Base-by-base conservation (phyloP, 2,888 invertebrate genomes). In the Cremastobaeus sp. region DNA sequence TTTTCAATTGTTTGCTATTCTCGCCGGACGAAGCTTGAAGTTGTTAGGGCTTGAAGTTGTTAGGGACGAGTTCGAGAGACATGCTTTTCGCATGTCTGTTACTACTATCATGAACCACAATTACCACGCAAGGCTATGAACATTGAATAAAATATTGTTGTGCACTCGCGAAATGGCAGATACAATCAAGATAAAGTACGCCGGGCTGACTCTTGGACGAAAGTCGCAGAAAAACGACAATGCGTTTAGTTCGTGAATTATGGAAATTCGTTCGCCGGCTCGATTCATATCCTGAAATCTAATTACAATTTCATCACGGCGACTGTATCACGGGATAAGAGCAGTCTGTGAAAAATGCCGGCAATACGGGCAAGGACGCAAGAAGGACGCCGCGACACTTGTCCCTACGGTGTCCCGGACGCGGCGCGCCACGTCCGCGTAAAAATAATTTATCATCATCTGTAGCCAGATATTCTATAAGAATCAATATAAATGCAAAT, bases 401-500 rank as follows among this genome's bases (percentile, higher is more conserved):
- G 66, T 55, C 47, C 39, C 18, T 12, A 18, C 11, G 64, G 34
- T 43, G 20, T 43, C 21, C n/a, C n/a, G n/a, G n/a, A 0, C 45
- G 21, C 35, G 25, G 2, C 17, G 15, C 34, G 68, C 50, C 20
- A 60, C 59, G 52, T 60, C 45, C 64, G 47, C 57, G 41, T 20
- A 17, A 37, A 59, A 70, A 75, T 75, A 65, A 74, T 69, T 69
- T 75, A 75, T 75, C 59, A 70, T 74, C 70, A 75, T 62, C 50
- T 28, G 62, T 41, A 45, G 12, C 20, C 43, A 45, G 70, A 28
- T 70, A 52, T 74, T 74, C 62, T 37, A 62, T 71, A 75, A 71
- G 75, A 75, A 71, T 75, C 75, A 75, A 75, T 75, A 75, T 75
- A 75, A 71, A 75, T 75, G 75, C 64, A 75, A 75, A 75, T 75